Base-by-base conservation (phyloP, 2,888 invertebrate species). In the Hololepta plana region DNA sequence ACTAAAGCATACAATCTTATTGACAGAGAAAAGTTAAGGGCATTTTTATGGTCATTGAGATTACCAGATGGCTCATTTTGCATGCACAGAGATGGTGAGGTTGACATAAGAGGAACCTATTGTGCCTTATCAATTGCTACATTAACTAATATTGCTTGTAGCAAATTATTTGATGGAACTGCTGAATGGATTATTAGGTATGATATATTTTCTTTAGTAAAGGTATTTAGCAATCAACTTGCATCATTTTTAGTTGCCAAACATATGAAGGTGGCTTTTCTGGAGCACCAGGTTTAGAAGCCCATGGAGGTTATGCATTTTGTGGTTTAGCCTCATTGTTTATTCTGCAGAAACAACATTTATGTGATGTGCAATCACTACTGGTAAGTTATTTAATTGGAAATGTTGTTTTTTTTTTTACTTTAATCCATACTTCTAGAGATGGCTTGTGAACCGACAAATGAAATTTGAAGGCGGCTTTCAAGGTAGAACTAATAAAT, bases 301-400 rank as follows among this genome's bases (percentile, higher is more conserved):
- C 98, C 4, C 98, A 98, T 59, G 98, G 98, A 2, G 98, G 98
- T n/a, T 98, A 98, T 55, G 79, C 95, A 2, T 98, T 88, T 56
- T 99, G 98, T 64, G 96, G 87, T 1, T 66, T 95, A 34, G 91
- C 96, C 27, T 70, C 87, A 2, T 60, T 99, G 22, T 71, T 81
- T 3, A 57, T 99, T 32, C 60, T 99, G 9, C 72, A 75, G 36
- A 71, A 72, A 45, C 67, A 75, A 19, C 59, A 73, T 38, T 55
- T 76, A 14, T 80, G 81, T 56, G 73, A 88, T 54, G 53, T 76
- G 28, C 67, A 74, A 46, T 64, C 75, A 4, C 57, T 95, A 29
- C 52, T 82, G 47, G 71, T 70, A 55, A 44, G 43, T 16, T 20
- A 15, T 24, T 28, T 2, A 14, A 13, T 9, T 24, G 19, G 13